Evolutionary conservation across 1,140 invertebrate species (phyloP), one percentile per base, ranked within the genome.

Genomic region (Bombus vancouverensis): DNA sequence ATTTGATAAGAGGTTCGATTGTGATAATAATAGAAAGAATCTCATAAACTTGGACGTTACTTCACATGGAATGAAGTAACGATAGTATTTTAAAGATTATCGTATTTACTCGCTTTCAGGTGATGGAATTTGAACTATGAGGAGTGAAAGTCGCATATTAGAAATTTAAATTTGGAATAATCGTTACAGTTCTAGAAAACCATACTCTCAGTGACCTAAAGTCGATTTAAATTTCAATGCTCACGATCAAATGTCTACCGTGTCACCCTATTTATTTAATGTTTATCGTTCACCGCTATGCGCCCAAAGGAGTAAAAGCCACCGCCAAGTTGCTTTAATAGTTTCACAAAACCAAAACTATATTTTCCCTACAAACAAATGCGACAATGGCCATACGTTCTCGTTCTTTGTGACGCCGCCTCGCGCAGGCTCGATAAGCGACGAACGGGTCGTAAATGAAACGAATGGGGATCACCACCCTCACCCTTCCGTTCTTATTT

Each of bases 321-420:
- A 13, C 39, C 47, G 44, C 13, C 53, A 59, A 70, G 32, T 37
- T 18, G 8, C 32, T 75, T 13, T 6, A 42, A 22, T 47, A 71
- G 47, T 74, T 87, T 76, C n/a, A 57, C 42, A 83, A 72, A 72
- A 42, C 47, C n/a, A 12, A 28, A 32, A 57, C 73, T 47, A 37
- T 89, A 87, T 89, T 90, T 89, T 90, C 34, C 57, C 65, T 81
- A 68, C 70, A 88, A 90, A 88, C 79, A 89, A 81, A 34, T 75
- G 25, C 37, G 70, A 82, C 70, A 85, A 89, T 83, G 32, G 37
- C 65, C 53, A 34, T 39, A 53, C 32, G 68, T 18, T 65, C 42
- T 42, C 42, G 39, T 47, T 28, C 68, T 79, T 75, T 83, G 65
- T 71, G 28, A 5, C 15, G 68, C 66, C 53, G 70, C 34, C 34